phyloP scores from a whole-genome alignment of 2,888 invertebrate genomes.

The Protonemura montana region DNA sequence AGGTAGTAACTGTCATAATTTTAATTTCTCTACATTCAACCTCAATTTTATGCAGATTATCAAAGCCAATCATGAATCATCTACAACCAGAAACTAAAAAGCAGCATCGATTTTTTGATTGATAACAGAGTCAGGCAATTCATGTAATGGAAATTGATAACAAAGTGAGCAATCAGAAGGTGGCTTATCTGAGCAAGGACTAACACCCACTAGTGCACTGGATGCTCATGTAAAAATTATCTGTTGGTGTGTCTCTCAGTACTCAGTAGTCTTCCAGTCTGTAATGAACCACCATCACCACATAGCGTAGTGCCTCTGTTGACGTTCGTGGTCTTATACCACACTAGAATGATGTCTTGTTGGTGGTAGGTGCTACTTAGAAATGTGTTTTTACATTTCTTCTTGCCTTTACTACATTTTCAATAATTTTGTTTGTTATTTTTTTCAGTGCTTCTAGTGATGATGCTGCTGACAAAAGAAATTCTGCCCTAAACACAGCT shows the following conservation, averaged over 20 bases:
- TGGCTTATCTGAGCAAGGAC: not conserved
- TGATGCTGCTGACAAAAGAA: constrained; percentile 59
- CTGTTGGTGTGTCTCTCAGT: not conserved
- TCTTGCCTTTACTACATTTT: not conserved
- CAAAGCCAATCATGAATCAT: constrained; percentile 3
- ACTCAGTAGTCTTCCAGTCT: not conserved
- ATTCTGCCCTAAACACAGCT: not conserved
- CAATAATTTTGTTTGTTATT: too few species aligned
- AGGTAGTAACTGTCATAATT: not conserved
- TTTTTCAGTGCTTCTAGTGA: constrained; percentile 65
- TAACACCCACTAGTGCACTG: not conserved
- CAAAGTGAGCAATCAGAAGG: not conserved
- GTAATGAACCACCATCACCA: not conserved
- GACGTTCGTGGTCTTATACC: not conserved
- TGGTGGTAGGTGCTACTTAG: not conserved
- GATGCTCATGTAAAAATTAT: not conserved
- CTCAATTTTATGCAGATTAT: not conserved
- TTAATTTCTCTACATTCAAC: not conserved
- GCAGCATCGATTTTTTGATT: not conserved
- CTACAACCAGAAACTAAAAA: not conserved
- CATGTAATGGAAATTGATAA: not conserved
- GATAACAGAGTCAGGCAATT: not conserved
- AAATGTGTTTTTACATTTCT: not conserved
- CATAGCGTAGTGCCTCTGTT: not conserved
- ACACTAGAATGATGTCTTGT: not conserved